Evolutionary conservation across 1,140 invertebrate genomes (phyloP).

Genomic region (Asbolus verrucosus): DNA sequence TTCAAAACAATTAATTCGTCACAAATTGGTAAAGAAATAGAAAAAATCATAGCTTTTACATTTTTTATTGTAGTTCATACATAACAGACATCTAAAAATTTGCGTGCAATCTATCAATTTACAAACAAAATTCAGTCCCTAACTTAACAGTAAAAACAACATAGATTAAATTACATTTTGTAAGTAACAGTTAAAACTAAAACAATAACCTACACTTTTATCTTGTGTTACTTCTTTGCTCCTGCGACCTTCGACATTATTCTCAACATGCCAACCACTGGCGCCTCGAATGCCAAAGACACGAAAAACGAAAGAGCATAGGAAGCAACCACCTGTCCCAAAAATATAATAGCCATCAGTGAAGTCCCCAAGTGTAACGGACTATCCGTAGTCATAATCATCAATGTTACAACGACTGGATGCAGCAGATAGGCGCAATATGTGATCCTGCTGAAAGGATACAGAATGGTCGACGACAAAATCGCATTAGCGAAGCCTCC

Average conservation of each 20-base stretch:
- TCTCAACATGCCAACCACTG: conserved; percentile 86
- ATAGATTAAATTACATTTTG: too few relatives aligned
- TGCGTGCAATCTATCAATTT: too few relatives aligned
- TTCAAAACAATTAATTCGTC: too few relatives aligned
- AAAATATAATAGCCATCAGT: conserved; percentile 80
- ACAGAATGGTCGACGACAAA: conserved; percentile 80
- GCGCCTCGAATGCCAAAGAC: conserved; percentile 84
- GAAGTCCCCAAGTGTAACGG: conserved; percentile 83
- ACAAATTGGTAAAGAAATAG: too few relatives aligned
- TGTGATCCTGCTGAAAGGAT: conserved; percentile 86
- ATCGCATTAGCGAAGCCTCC: conserved; percentile 82
- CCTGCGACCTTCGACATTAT: conserved; percentile 70
- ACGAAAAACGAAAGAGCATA: conserved; percentile 82
- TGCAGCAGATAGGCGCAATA: conserved; percentile 88
- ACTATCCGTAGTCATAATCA: conserved; percentile 81
- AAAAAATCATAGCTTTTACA: too few relatives aligned
- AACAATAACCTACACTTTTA: background rate
- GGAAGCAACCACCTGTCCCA: conserved; percentile 81
- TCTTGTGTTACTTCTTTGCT: background rate
- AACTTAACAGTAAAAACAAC: too few relatives aligned
- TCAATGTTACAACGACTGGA: conserved; percentile 80
- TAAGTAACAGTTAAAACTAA: too few relatives aligned
- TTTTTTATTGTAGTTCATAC: too few relatives aligned
- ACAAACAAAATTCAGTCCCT: too few relatives aligned
- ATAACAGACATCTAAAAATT: too few relatives aligned